Evolutionary conservation across 2,888 invertebrate species (phyloP).

Genomic region (Dicranocentrus wangi): DNA sequence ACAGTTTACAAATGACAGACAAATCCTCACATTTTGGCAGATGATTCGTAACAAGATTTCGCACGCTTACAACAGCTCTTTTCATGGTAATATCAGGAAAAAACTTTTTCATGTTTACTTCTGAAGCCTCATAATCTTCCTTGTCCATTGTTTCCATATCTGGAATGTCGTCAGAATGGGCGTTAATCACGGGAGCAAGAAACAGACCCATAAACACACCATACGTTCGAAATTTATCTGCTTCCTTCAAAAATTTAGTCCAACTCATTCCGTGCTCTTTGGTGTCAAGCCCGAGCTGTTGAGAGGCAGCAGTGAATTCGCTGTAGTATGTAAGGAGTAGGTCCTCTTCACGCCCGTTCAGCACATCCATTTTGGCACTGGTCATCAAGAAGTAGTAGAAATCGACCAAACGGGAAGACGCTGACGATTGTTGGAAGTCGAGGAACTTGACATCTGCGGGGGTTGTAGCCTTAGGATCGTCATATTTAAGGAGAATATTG

Average conservation of each 20-base stretch:
- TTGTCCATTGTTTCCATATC: constrained; percentile 68
- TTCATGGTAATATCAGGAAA: constrained; percentile 28
- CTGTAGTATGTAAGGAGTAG: constrained; percentile 67
- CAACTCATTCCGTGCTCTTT: constrained; percentile 56
- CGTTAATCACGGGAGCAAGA: constrained; percentile 65
- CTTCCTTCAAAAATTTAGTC: constrained; percentile 65
- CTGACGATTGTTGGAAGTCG: constrained; percentile 65
- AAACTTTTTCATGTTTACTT: constrained; percentile 42
- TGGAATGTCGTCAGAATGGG: constrained; percentile 64
- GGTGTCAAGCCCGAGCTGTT: constrained; percentile 57
- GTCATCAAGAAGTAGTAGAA: constrained; percentile 64
- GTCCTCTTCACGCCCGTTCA: constrained; percentile 65
- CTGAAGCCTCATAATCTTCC: constrained; percentile 43
- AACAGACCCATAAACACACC: constrained; percentile 68
- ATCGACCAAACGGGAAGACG: constrained; percentile 63
- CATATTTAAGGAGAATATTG: constrained; percentile 70
- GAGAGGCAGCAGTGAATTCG: constrained; percentile 60
- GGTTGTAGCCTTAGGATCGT: constrained; percentile 17
- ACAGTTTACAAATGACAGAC: no score
- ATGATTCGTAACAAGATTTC: constrained; percentile 6
- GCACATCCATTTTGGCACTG: constrained; percentile 41
- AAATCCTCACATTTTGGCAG: constrained; percentile 33
- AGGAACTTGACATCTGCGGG: constrained; percentile 59
- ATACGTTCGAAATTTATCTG: constrained; percentile 55
- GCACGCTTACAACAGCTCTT: background rate